These are phyloP conservation scores for Spicauda simplicius DNA, from an alignment of 2,888 invertebrate species.

Conservation along the genomic window DNA sequence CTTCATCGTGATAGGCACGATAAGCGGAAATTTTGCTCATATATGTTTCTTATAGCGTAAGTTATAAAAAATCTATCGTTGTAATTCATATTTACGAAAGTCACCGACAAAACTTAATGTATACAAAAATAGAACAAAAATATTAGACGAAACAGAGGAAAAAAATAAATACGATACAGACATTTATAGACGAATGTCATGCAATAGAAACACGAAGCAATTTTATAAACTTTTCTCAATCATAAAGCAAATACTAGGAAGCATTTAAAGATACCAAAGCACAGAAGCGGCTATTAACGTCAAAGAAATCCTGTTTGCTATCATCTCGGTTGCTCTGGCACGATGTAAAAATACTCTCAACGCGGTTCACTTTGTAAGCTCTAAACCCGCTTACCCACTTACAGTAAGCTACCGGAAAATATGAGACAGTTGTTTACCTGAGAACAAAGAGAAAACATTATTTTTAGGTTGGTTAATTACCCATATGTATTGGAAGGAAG, in stretches of 20 bases:
- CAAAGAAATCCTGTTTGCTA: constrained; percentile 23
- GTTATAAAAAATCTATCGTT: no score
- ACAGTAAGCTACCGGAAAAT: constrained; percentile 21
- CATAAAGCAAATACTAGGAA: background rate
- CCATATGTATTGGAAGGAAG: background rate
- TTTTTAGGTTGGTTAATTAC: constrained; percentile 21
- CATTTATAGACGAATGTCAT: no score
- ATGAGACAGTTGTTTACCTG: constrained; percentile 34
- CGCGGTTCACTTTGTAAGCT: constrained; percentile 12
- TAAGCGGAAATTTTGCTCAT: no score
- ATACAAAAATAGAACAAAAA: no score
- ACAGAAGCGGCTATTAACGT: constrained; percentile 14
- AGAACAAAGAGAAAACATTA: constrained; percentile 31
- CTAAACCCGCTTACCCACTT: constrained; percentile 35
- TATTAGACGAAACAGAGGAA: no score
- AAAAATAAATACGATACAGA: no score
- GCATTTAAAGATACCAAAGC: constrained; percentile 11
- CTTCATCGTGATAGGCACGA: no score
- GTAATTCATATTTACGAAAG: no score
- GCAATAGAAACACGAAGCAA: no score
- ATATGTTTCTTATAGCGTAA: no score
- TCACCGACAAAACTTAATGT: no score
- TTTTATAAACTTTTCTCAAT: no score
- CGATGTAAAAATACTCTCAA: constrained; percentile 8
- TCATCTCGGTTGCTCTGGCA: constrained; percentile 10